These are phyloP conservation scores for Drosophila rufa DNA, from an alignment of 1,140 invertebrate genomes.

Conservation along the genomic window DNA sequence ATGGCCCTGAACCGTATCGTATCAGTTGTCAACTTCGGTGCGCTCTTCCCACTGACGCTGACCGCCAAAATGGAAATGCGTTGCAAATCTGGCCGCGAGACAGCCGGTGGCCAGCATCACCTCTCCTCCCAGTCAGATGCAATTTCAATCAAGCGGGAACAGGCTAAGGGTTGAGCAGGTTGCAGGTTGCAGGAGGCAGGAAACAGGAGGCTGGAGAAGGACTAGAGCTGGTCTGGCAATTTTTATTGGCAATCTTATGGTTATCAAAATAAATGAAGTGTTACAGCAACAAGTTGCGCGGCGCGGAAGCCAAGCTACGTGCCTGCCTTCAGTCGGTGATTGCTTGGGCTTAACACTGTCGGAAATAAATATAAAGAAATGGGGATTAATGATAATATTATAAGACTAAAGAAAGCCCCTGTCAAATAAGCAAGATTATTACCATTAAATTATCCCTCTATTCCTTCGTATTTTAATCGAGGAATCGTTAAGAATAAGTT, in stretches of 20 bases:
- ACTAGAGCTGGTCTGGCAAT: conserved; percentile 38
- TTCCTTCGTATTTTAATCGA: too few species aligned
- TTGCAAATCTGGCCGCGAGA: conserved; percentile 61
- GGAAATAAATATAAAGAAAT: background rate
- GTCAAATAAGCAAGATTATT: too few species aligned
- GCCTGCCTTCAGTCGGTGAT: conserved; percentile 52
- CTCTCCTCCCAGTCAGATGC: conserved; percentile 48
- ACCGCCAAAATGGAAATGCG: conserved; percentile 77
- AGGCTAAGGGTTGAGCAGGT: conserved; percentile 71
- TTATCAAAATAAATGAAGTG: conserved; percentile 84
- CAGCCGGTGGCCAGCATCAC: conserved; percentile 28
- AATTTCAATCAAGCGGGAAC: conserved; percentile 77
- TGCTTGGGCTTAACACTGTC: conserved; percentile 38
- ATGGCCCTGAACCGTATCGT: conserved; percentile 66
- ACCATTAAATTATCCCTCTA: too few species aligned
- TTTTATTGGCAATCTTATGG: conserved; percentile 80
- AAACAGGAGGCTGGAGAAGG: conserved; percentile 9
- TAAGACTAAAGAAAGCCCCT: too few species aligned
- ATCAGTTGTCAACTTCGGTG: conserved; percentile 75
- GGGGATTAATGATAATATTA: background rate
- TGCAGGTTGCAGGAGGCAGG: background rate
- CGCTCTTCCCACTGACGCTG: conserved; percentile 65
- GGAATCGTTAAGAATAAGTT: too few species aligned
- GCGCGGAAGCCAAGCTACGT: conserved; percentile 72
- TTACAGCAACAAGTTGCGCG: conserved; percentile 74